These are phyloP conservation scores for Balanococcus diminutus DNA, from an alignment of 2,888 invertebrate genomes.

Conservation along the genomic window DNA sequence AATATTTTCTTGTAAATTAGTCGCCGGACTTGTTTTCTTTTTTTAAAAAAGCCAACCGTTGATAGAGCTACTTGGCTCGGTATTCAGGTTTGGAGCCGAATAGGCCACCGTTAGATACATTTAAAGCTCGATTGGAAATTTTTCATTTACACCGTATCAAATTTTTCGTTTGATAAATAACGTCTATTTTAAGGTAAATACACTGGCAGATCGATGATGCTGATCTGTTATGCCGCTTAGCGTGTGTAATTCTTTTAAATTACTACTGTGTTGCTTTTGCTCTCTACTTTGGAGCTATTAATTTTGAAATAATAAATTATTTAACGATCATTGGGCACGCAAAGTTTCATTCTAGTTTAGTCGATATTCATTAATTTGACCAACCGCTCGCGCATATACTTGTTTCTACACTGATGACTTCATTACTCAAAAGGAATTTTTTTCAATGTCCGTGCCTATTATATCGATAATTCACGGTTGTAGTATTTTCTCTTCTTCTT, in stretches of 20 bases:
- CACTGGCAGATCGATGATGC: background rate
- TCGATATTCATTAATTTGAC: constrained; percentile 43
- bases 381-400: constrained; percentile 14
- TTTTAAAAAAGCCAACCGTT: background rate
- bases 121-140: constrained; percentile 3
- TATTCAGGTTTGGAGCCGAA: background rate
- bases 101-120: background rate
- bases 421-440: constrained; percentile 39
- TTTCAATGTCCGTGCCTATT: constrained; percentile 29
- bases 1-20: background rate
- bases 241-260: constrained; percentile 41
- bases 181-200: constrained; percentile 35
- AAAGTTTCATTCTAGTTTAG: constrained; percentile 44
- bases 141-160: constrained; percentile 28
- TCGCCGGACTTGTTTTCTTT: background rate
- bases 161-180: constrained; percentile 20
- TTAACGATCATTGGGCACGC: constrained; percentile 36
- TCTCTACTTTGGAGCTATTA: constrained; percentile 32
- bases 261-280: constrained; percentile 41
- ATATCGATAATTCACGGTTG: constrained; percentile 29
- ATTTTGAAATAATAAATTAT: constrained; percentile 30
- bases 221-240: constrained; percentile 16
- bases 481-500: background rate
- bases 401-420: constrained; percentile 32
- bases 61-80: background rate